Percentiles rank a stretch among this genome's conserved stretches.
Evolutionary conservation across 1,140 invertebrate species (phyloP).

Genomic region (Thaumetopoea pityocampa): DNA sequence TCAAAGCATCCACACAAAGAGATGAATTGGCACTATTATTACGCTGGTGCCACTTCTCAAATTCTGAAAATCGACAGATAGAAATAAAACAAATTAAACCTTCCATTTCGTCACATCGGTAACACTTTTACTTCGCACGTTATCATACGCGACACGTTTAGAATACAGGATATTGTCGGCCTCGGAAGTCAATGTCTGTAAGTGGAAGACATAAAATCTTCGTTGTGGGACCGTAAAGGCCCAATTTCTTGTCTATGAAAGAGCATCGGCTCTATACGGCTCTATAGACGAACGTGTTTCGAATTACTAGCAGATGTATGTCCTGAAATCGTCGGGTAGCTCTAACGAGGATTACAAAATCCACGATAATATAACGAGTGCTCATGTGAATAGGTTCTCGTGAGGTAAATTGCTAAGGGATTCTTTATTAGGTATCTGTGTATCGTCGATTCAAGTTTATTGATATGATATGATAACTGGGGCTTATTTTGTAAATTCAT

Average conservation of each 20-base stretch:
- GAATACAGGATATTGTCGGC: conserved; percentile 40
- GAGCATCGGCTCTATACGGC: conserved; percentile 32
- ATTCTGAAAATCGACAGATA: too few species aligned
- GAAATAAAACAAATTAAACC: too few species aligned
- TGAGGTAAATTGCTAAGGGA: background rate
- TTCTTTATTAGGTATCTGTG: conserved; percentile 6
- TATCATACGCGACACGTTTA: conserved; percentile 31
- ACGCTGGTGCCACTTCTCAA: too few species aligned
- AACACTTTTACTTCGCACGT: conserved; percentile 8
- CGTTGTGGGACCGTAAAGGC: conserved; percentile 43
- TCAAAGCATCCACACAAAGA: too few species aligned
- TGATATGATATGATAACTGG: conserved; percentile 6
- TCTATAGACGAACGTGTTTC: conserved; percentile 39
- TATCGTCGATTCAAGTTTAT: too few species aligned
- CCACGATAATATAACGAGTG: conserved; percentile 6
- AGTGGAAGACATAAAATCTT: conserved; percentile 48
- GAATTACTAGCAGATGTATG: conserved; percentile 29
- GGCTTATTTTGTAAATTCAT: too few species aligned
- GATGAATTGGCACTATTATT: too few species aligned
- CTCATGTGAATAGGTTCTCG: conserved; percentile 3
- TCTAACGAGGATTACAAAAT: conserved; percentile 24
- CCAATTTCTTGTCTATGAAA: conserved; percentile 49
- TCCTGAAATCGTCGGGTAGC: conserved; percentile 17
- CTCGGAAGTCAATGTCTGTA: conserved; percentile 47
- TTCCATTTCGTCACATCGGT: too few species aligned